Percentiles rank a stretch among this genome's conserved stretches.
phyloP scores from a whole-genome alignment of 2,888 invertebrate species.

The Platycheirus rosarum region DNA sequence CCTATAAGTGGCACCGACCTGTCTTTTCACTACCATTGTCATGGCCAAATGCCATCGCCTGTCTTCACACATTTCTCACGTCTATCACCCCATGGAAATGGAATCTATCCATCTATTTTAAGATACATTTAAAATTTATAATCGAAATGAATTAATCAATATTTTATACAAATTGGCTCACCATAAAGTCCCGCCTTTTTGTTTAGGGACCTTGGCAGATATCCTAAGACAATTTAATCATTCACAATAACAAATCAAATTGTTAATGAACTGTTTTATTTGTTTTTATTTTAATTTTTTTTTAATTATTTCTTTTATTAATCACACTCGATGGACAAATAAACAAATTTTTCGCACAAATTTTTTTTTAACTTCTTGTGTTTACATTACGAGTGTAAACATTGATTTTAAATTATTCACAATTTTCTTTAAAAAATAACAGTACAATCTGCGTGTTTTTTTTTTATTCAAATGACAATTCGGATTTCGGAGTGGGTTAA shows the following conservation, averaged over 20 bases:
- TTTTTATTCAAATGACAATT: not conserved
- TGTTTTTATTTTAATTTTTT: conserved; percentile 1
- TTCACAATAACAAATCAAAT: conserved; percentile 12
- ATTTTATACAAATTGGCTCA: not conserved
- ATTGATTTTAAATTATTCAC: conserved; percentile 3
- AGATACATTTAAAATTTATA: too few species aligned
- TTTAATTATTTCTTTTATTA: too few species aligned
- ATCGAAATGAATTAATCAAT: not conserved
- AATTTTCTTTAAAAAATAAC: too few species aligned
- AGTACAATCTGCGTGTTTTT: not conserved
- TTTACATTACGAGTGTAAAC: conserved; percentile 19
- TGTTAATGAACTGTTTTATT: conserved; percentile 7
- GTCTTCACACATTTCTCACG: conserved; percentile 1
- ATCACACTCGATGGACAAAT: conserved; percentile 17
- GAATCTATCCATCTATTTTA: too few species aligned
- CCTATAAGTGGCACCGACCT: conserved; percentile 23
- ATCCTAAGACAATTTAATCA: not conserved
- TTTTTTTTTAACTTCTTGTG: conserved; percentile 12
- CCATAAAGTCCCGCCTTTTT: conserved; percentile 17
- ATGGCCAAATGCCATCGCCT: conserved; percentile 20
- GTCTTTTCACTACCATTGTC: conserved; percentile 17
- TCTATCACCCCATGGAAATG: not conserved
- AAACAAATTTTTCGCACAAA: conserved; percentile 7
- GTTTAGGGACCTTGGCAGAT: not conserved
- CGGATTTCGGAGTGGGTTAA: not conserved